Evolutionary conservation across 2,888 invertebrate genomes (phyloP), one percentile per base, ranked within the genome.

Genomic region (Desoria tigrina): DNA sequence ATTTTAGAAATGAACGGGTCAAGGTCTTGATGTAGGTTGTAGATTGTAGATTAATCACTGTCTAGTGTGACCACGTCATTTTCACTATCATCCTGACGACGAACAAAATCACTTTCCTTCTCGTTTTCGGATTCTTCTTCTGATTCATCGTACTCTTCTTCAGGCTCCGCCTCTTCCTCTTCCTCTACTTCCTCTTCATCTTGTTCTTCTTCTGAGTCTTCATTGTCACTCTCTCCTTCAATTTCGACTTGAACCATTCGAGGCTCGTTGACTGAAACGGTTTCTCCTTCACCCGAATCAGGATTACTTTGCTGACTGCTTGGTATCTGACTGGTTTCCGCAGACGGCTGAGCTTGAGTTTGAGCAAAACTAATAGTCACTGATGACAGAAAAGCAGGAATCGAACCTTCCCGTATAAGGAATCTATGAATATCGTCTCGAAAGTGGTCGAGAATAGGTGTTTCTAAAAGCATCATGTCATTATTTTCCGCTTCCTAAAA

Each of bases 381-480:
- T 7, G 69, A 61, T 6, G 73, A 60, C 0, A 75, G 49, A 45
- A 76, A 76, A 9, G 66, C 69, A 21, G 76, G 76, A 45, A 76
- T 74, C 16, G 74, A 73, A 2, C 72, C 73, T 42, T 68, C 71
- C 18, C 62, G 42, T 16, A 74, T 42, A 1, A 75, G 66, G 42
- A 72, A 75, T 2, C 69, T 58, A 18, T 75, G 73, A 55, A 76
- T 73, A 49, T 74, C 74, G 27, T 68, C 68, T 24, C 73, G 54
- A 50, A 74, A 76, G 32, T 64, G 63, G 26, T 72, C 74, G 28
- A 76, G 59, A 27, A 76, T 64, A 11, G 74, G 72, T 4, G 74
- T 74, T 42, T 76, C 74, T n/a, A 76, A 45, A 6, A 76, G 66
- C 61, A 76, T 71, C 74, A 74, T 74, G 42, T 76, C 74, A 49